These are phyloP conservation scores for Phymorhynchus buccinoides DNA, from an alignment of 1,140 invertebrate genomes.

Conservation along the genomic window DNA sequence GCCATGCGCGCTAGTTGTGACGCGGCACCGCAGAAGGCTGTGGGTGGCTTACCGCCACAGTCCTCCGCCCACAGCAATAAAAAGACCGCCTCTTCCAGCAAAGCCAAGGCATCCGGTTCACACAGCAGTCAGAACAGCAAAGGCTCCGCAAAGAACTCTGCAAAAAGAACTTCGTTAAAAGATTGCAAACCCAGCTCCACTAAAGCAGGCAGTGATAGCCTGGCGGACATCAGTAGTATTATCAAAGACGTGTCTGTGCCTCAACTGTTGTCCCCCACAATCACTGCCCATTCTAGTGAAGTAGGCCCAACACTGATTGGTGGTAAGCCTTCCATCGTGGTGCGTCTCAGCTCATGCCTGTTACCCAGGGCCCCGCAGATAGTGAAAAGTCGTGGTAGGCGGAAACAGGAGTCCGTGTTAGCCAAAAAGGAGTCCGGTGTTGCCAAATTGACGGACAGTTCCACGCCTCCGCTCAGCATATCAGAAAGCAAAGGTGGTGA, in stretches of 20 bases:
- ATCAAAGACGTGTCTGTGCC: constrained; percentile 1
- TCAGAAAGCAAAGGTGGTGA: no score
- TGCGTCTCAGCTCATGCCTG: not conserved
- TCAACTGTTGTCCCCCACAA: constrained; percentile 8
- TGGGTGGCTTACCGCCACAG: not conserved
- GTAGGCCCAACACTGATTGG: not conserved
- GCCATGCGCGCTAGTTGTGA: not conserved
- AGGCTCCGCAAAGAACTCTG: not conserved
- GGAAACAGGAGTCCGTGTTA: not conserved
- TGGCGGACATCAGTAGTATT: constrained; percentile 20
- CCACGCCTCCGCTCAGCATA: not conserved
- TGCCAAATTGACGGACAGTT: not conserved
- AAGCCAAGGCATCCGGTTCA: not conserved
- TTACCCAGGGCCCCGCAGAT: not conserved
- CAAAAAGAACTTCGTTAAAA: not conserved
- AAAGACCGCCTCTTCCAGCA: not conserved
- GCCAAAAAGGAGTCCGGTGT: not conserved
- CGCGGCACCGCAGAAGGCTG: not conserved
- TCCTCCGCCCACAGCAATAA: not conserved
- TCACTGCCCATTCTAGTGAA: not conserved
- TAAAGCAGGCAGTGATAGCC: not conserved
- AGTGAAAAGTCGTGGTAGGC: not conserved
- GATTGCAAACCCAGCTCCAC: not conserved
- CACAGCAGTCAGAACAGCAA: not conserved
- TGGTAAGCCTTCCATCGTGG: constrained; percentile 33